A percentile compares a stretch with the other conserved stretches of the same genome.
Evolutionary conservation across 1,140 invertebrate genomes (phyloP).

Genomic region (Coelopa frigida): DNA sequence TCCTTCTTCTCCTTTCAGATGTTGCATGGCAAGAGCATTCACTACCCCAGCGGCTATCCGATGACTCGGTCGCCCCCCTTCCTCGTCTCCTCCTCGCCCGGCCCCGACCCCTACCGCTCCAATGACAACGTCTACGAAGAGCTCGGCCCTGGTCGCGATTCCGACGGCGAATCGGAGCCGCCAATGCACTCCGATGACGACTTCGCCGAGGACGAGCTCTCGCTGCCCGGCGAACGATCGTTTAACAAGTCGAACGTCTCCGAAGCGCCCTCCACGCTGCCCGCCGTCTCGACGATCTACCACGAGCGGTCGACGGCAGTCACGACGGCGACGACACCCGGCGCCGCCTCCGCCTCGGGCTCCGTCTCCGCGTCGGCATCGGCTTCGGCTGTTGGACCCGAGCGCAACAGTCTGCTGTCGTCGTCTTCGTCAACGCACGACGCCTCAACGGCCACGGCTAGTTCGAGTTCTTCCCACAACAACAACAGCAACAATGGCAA

Average conservation of each 20-base stretch:
- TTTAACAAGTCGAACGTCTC: conserved; percentile 42
- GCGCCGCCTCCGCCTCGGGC: too few relatives aligned
- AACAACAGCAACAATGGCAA: conserved; percentile 16
- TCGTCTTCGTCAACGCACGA: conserved; percentile 30
- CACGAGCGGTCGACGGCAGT: conserved; percentile 29
- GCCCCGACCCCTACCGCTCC: conserved; percentile 59
- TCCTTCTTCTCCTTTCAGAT: conserved; percentile 49
- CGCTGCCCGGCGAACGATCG: conserved; percentile 50
- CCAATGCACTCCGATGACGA: conserved; percentile 58
- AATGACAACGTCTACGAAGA: conserved; percentile 67
- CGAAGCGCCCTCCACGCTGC: conserved; percentile 11
- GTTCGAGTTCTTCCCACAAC: conserved; percentile 17
- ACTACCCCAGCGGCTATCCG: conserved; percentile 51
- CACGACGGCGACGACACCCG: conserved; percentile 26
- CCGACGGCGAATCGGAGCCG: conserved; percentile 56
- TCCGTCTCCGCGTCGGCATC: too few relatives aligned
- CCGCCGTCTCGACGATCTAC: conserved; percentile 6
- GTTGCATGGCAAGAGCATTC: conserved; percentile 58
- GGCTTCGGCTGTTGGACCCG: conserved; percentile 22
- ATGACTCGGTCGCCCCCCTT: conserved; percentile 51
- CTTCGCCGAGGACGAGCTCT: conserved; percentile 62
- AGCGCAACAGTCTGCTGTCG: conserved; percentile 42
- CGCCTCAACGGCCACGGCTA: conserved; percentile 32
- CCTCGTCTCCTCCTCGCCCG: conserved; percentile 63
- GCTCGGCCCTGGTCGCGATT: conserved; percentile 51